Evolutionary conservation across 2,113 vertebrate genomes (phyloP).

Genomic region (Eulemur rufifrons): DNA sequence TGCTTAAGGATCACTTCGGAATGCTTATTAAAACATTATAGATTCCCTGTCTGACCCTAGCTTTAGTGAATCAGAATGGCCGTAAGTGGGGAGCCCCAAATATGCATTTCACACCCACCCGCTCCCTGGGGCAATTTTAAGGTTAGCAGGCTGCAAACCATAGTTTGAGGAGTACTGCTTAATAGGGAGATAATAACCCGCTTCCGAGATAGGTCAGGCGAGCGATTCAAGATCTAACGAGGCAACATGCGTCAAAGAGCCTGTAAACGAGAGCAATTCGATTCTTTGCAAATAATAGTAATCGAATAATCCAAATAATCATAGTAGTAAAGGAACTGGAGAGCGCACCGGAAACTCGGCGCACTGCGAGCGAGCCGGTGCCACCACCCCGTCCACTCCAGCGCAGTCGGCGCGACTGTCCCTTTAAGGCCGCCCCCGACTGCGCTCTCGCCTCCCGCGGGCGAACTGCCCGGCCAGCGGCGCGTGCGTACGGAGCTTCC

Average conservation of each 20-base stretch:
- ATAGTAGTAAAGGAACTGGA: neutral
- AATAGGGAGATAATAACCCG: slow-evolving; percentile 13
- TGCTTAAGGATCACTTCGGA: neutral
- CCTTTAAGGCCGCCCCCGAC: slow-evolving; percentile 64
- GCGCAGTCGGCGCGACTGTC: neutral
- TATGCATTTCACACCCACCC: neutral
- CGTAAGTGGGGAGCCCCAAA: neutral
- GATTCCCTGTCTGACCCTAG: neutral
- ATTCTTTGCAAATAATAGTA: slow-evolving; percentile 27
- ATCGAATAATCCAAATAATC: neutral
- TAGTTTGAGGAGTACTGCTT: neutral
- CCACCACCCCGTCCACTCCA: accelerated
- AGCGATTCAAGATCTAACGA: neutral
- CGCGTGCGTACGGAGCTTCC: slow-evolving; percentile 55
- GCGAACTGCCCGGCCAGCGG: neutral
- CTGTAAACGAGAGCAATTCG: neutral
- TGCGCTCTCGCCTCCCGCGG: neutral
- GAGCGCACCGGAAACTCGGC: neutral
- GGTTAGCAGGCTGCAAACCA: neutral
- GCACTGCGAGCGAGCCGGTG: accelerated
- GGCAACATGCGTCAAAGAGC: neutral
- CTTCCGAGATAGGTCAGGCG: neutral
- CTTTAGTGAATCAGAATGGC: neutral
- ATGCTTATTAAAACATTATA: neutral
- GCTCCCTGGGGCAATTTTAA: neutral